Conservation (phyloP, 2,888 invertebrate genomes). For the Clivina fossor region DNA sequence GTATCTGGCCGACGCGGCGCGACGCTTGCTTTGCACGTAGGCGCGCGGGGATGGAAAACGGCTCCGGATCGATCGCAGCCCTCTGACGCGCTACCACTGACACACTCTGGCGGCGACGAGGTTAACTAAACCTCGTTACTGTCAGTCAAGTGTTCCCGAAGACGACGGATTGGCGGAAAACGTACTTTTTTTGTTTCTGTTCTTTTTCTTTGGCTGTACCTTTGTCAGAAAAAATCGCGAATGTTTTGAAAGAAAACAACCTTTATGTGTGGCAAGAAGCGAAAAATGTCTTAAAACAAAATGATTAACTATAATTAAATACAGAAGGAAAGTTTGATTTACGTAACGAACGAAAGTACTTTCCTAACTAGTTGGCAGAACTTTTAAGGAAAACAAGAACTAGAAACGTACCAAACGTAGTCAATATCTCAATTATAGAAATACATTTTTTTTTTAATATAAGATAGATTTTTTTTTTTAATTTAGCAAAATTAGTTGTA, state of each 20-base stretch:
- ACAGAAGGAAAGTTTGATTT: constrained; percentile 25
- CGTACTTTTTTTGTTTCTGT: constrained; percentile 15
- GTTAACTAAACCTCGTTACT: constrained; percentile 34
- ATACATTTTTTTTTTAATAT: too few species aligned
- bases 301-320: constrained; percentile 25
- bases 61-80: too few species aligned
- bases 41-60: not conserved
- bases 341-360: too few species aligned
- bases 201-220: too few species aligned
- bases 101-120: constrained; percentile 25
- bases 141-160: constrained; percentile 30
- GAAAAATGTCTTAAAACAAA: constrained; percentile 24
- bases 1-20: constrained; percentile 8
- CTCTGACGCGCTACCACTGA: constrained; percentile 5
- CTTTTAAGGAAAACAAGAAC: too few species aligned
- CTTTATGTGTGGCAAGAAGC: constrained; percentile 13
- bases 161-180: constrained; percentile 28
- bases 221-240: constrained; percentile 17
- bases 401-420: too few species aligned
- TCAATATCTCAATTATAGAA: too few species aligned
- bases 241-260: constrained; percentile 28
- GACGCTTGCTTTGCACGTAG: constrained; percentile 7
- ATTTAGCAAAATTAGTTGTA: too few species aligned
- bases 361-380: too few species aligned
- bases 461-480: too few species aligned